Evolutionary conservation across 2,888 invertebrate genomes (phyloP), one percentile per base, ranked within the genome.

Genomic region (Julus scanicus): DNA sequence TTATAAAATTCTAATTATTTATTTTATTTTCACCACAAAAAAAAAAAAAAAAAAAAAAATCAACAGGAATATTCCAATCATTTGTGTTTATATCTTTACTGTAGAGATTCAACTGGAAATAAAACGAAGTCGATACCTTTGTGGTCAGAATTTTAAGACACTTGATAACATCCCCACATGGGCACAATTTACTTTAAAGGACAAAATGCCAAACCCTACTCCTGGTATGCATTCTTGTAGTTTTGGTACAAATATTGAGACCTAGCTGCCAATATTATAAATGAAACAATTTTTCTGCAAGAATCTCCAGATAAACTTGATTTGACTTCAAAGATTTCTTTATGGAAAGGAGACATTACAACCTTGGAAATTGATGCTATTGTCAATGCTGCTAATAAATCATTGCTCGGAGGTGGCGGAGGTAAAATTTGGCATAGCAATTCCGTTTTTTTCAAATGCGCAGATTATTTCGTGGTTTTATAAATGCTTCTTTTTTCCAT

Each of bases 361-460:
- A 93, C 94, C 87, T 93, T 98, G 85, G 96, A 96, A 93, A 94
- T 97, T 89, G 97, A 97, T 93, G 96, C 95, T 0, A 97, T 98
- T 90, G 97, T 97, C 0, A 98, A 98, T 93, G 97, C 98, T 57
- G 98, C 98, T 0, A 98, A 98, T 92, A 94, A 94, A 0, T 92
- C 92, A 37, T 92, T 97, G 83, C 92, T 94, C 86, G 96, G 96
- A 9, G 97, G 98, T 40, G 97, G 97, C 48, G 97, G 97, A 92
- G 94, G 94, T 94, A 92, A 89, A 89, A 17, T 4, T 20, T 83
- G 83, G 8, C 29, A 15, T 11, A 15, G 83, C 15, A n/a, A n/a
- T n/a, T n/a, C 15, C 20, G 11, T 83, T 83, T 6, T 83, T 3
- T 20, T 83, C 39, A 83, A 83, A 39, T 83, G 83, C 2, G 53